Base-by-base conservation (phyloP, 2,888 invertebrate genomes). In the Caenorhabditis afra region DNA sequence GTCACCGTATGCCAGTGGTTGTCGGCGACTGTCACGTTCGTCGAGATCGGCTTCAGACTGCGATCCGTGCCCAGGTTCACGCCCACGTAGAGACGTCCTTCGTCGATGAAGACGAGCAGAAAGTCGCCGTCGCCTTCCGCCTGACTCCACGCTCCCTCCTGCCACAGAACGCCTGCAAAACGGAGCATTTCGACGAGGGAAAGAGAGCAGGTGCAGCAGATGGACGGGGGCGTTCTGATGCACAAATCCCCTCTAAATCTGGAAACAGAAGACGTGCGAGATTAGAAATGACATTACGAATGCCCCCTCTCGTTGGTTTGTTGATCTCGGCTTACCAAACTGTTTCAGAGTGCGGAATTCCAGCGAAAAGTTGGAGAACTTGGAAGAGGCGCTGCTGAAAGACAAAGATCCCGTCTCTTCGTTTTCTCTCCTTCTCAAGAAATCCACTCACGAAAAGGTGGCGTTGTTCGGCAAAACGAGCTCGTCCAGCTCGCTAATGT, bases 21-120 rank as follows among this genome's bases (percentile, higher is more conserved):
- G 59, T 83, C 79, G n/a, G 81, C 64, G 0, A 85, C 80, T 2
- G 75, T 77, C 45, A 67, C 74, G 59, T 80, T 79, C 16, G 82
- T 68, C 1, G 79, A 57, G 35, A 85, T 83, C 16, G 83, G 73
- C 55, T 84, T 84, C 61, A 85, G 58, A 14, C 47, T 37, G 11
- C 71, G 49, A 45, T 85, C 85, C 14, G 80, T 78, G 18, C 85
- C 85, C 23, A 85, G 57, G 57, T 85, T 85, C 37, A 82, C 68
- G 11, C 76, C 81, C n/a, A 85, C 57, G 52, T 83, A 81, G 16
- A 84, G 41, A 12, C 78, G 65, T 14, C 81, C 76, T 66, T 81
- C 65, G 37, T 78, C 77, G 23, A 83, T 62, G 44, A 81, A 81
- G 12, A 84, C 67, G n/a, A 81, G 57, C 16, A 84, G 53, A 23